These are phyloP conservation scores for Apis cerana DNA, from an alignment of 1,140 invertebrate species.

Conservation along the genomic window DNA sequence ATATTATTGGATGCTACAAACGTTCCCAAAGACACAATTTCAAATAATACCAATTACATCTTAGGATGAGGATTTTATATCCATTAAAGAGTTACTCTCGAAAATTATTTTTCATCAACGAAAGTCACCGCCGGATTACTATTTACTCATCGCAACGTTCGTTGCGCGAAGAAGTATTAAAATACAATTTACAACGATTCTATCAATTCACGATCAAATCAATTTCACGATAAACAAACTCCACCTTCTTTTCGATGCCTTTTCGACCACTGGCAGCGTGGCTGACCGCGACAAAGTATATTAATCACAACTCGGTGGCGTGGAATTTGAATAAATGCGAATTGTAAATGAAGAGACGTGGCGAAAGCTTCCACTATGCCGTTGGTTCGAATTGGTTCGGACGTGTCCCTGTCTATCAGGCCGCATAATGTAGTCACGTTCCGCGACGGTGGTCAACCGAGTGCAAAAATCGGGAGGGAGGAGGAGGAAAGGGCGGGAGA, in stretches of 20 bases:
- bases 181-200: no score
- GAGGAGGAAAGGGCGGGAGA: not conserved
- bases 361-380: constrained; percentile 72
- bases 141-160: no score
- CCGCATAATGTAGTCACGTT: constrained; percentile 46
- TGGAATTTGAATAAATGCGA: constrained; percentile 74
- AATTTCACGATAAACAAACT: not conserved
- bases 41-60: no score
- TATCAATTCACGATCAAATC: no score
- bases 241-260: not conserved
- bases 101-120: no score
- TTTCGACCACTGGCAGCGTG: not conserved
- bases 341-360: constrained; percentile 78
- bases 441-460: constrained; percentile 56
- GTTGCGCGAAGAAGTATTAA: no score
- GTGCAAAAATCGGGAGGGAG: constrained; percentile 19
- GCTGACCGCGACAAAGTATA: constrained; percentile 58
- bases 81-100: no score
- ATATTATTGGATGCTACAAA: no score
- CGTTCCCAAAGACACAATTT: no score
- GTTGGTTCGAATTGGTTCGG: constrained; percentile 56
- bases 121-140: no score
- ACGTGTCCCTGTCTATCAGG: constrained; percentile 64
- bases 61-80: no score
- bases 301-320: constrained; percentile 65